Percentiles rank a stretch among this genome's conserved stretches.
These are phyloP conservation scores for Thymelicus sylvestris DNA, from an alignment of 2,888 invertebrate species.

Conservation along the genomic window DNA sequence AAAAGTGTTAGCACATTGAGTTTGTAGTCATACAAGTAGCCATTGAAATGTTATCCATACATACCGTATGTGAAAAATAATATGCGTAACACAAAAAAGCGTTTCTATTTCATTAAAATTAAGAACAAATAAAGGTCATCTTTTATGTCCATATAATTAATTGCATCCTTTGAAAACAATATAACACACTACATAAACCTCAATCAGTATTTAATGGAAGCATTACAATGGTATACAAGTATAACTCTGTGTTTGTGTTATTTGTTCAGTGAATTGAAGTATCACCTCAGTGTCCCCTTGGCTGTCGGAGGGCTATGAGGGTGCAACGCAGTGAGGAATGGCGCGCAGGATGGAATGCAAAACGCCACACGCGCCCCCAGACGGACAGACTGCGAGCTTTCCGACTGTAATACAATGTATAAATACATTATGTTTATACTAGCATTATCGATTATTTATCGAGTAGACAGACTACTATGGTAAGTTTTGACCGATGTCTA, in stretches of 20 bases:
- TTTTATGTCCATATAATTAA: no score
- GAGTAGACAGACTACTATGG: no score
- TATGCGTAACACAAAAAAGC: no score
- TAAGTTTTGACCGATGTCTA: no score
- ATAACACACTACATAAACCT: no score
- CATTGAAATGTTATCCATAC: neutral
- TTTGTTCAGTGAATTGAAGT: no score
- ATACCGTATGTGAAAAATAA: no score
- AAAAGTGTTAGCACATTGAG: slow-evolving; percentile 8
- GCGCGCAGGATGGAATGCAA: slow-evolving; percentile 72
- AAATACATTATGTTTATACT: neutral
- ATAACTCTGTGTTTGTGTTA: neutral
- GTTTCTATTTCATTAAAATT: no score
- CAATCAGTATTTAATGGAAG: neutral
- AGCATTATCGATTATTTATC: no score
- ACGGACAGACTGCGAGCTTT: slow-evolving; percentile 58
- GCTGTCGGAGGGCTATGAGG: slow-evolving; percentile 48
- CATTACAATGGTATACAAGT: slow-evolving; percentile 2
- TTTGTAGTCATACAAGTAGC: neutral
- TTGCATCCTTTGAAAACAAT: no score
- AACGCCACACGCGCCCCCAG: slow-evolving; percentile 65
- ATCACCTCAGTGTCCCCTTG: no score
- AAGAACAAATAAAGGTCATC: no score
- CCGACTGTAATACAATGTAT: slow-evolving; percentile 57
- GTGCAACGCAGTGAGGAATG: slow-evolving; percentile 74